Base-by-base conservation (phyloP, 1,140 invertebrate genomes). In the Neodiprion virginianus region DNA sequence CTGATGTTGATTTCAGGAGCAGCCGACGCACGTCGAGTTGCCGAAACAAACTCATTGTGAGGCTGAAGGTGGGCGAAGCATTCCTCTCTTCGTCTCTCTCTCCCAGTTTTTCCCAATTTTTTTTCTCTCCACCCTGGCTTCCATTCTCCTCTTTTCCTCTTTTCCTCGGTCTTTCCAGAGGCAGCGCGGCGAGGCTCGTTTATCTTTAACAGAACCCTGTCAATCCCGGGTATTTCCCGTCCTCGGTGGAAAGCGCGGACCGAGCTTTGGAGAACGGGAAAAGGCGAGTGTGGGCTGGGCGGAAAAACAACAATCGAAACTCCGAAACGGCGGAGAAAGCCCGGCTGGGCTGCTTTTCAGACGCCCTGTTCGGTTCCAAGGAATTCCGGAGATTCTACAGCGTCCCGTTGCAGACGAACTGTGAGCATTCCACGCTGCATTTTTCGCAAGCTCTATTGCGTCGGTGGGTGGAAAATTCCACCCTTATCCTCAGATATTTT, bases 181-280 rank as follows among this genome's bases (percentile, higher is more conserved):
- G 28, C 28, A 40, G 28, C 53, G 53, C 53, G 53, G 53, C n/a
- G 53, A 17, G 8, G 53, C 28, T 61, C 53, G 53, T 61, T 61
- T 61, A 61, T 61, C 53, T 61, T 61, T 61, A 61, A 61, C 53
- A 61, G 53, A 61, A 61, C 5, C 53, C 53, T 61, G 53, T 61
- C 53, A 61, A 61, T 12, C 53, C 53, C n/a, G 11, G 53, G 53
- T 61, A 7, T 61, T 61, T 61, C 53, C 53, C 11, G 7, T n/a
- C 11, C 53, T 61, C 5, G 28, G 53, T n/a, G n/a, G n/a, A 12
- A n/a, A 61, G 3, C n/a, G 53, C 53, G 11, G 53, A 61, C 11
- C 53, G 53, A 61, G n/a, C 1, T 61, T 1, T 40, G 28, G 28
- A 40, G 28, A 40, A 40, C 2, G 28, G 28, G 28, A 40, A 40